Evolutionary conservation across 1,140 invertebrate species (phyloP).

Genomic region (Magallana angulata): DNA sequence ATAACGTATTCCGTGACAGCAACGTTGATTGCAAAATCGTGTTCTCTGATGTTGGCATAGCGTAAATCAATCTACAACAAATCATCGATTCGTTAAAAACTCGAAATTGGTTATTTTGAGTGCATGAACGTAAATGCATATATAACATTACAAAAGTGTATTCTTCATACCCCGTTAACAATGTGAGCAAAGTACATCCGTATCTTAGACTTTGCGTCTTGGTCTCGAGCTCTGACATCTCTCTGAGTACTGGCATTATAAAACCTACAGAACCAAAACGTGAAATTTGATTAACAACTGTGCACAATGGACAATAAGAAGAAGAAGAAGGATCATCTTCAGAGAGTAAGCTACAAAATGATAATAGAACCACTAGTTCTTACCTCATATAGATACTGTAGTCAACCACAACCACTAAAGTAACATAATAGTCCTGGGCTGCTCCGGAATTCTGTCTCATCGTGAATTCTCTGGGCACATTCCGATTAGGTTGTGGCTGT

Average conservation of each 20-base stretch:
- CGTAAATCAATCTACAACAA: slow-evolving; percentile 52
- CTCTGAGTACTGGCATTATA: slow-evolving; percentile 49
- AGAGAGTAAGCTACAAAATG: no score
- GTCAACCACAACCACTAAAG: slow-evolving; percentile 15
- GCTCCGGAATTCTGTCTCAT: background rate
- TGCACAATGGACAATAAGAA: no score
- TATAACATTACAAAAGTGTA: background rate
- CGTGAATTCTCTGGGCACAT: background rate
- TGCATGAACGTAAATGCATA: background rate
- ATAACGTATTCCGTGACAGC: slow-evolving; percentile 52
- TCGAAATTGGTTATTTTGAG: no score
- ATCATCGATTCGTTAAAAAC: no score
- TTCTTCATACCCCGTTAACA: slow-evolving; percentile 59
- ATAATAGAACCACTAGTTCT: background rate
- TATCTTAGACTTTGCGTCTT: slow-evolving; percentile 60
- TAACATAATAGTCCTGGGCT: background rate
- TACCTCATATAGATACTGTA: slow-evolving; percentile 39
- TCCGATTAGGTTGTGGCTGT: background rate
- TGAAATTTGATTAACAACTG: no score
- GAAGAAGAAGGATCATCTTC: no score
- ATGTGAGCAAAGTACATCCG: slow-evolving; percentile 63
- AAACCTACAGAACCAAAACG: slow-evolving; percentile 28
- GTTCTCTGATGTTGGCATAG: slow-evolving; percentile 46
- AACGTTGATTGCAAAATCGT: slow-evolving; percentile 49
- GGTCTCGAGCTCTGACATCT: background rate